phyloP scores from a whole-genome alignment of 1,140 invertebrate species.

The Drosophila seguyi region DNA sequence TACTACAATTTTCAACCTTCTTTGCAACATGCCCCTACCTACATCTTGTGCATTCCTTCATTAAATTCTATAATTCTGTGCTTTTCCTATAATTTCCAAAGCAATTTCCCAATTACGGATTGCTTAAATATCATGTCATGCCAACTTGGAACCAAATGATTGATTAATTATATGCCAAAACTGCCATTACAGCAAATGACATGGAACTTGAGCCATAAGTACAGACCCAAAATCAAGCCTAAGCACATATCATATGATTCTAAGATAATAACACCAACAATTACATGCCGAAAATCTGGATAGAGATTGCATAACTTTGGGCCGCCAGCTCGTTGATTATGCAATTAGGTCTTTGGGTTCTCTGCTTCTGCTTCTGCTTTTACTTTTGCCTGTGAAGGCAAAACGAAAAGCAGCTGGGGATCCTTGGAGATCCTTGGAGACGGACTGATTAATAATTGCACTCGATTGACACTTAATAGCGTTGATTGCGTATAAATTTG shows the following conservation, averaged over 20 bases:
- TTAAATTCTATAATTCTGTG: background rate
- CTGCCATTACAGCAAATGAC: background rate
- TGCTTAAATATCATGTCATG: background rate
- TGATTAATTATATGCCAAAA: background rate
- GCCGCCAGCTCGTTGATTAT: constrained; percentile 39
- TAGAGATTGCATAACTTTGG: constrained; percentile 20
- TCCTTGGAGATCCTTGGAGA: constrained; percentile 39
- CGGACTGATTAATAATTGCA: constrained; percentile 52
- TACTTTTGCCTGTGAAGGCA: background rate
- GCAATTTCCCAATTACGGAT: too few relatives aligned
- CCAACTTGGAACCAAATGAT: background rate
- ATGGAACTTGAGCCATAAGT: background rate
- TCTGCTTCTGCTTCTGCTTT: background rate
- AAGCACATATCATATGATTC: background rate
- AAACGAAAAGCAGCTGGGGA: background rate
- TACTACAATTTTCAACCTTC: background rate
- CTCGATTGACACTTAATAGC: constrained; percentile 49
- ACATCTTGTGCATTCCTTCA: background rate
- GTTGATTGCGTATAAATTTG: constrained; percentile 44
- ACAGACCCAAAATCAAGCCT: background rate
- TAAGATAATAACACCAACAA: constrained; percentile 2
- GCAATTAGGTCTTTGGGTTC: constrained; percentile 19
- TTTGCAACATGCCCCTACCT: background rate
- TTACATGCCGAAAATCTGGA: constrained; percentile 12
- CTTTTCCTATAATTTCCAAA: background rate